Conservation (phyloP, 2,888 invertebrate species). For the Trisateles emortualis region DNA sequence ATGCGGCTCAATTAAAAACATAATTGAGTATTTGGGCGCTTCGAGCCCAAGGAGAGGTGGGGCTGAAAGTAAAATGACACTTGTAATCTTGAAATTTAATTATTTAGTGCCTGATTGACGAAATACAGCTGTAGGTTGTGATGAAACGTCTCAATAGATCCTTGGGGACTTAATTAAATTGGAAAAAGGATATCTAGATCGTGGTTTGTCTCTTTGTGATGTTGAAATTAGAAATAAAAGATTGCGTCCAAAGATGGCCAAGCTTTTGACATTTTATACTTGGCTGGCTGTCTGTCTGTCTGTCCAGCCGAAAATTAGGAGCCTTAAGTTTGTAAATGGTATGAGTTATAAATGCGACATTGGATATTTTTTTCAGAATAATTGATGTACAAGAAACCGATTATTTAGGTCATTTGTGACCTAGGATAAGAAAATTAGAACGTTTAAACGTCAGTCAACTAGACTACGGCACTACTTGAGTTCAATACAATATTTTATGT, state of each 20-base stretch:
- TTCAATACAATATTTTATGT: too few relatives aligned
- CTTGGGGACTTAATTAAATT: constrained; percentile 10
- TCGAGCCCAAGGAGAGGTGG: constrained; percentile 17
- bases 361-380: too few relatives aligned
- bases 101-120: constrained; percentile 30
- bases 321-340: too few relatives aligned
- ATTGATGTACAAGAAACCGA: too few relatives aligned
- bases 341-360: too few relatives aligned
- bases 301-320: too few relatives aligned
- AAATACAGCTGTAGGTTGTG: constrained; percentile 9
- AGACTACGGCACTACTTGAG: too few relatives aligned
- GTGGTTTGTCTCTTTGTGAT: neutral
- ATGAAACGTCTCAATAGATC: constrained; percentile 13
- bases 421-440: too few relatives aligned
- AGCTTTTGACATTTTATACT: neutral
- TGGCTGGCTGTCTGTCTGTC: too few relatives aligned
- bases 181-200: neutral
- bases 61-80: constrained; percentile 45
- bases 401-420: too few relatives aligned
- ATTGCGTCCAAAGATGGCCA: neutral
- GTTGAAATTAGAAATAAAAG: neutral
- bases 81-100: constrained; percentile 53
- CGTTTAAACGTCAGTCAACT: too few relatives aligned
- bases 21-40: constrained; percentile 72
- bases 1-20: constrained; percentile 77